Conservation (phyloP, 2,797 vertebrate species). For the Crocodylus rhombifer region DNA sequence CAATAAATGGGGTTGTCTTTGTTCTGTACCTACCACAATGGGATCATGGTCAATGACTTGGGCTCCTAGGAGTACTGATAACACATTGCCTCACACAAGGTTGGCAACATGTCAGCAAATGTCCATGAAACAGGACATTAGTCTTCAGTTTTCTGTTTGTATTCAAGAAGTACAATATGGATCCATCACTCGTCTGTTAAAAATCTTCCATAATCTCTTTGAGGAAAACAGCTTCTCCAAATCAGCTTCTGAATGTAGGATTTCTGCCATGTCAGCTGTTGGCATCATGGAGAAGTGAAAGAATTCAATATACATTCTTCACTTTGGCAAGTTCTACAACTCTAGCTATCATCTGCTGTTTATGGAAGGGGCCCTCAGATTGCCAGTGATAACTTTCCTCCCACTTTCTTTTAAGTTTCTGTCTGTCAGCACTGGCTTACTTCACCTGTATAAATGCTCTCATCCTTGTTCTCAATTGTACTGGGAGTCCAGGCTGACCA, state of each 20-base stretch:
- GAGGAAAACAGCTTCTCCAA: not conserved
- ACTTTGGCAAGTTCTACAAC: not conserved
- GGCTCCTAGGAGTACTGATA: not conserved
- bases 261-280: not conserved
- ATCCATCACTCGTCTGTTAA: not conserved
- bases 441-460: not conserved
- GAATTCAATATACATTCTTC: constrained; percentile 27
- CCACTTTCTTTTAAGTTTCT: constrained; percentile 24
- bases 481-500: not conserved
- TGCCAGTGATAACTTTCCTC: not conserved
- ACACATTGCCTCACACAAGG: not conserved
- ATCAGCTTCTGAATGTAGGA: not conserved
- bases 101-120: not conserved
- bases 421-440: not conserved
- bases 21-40: not conserved
- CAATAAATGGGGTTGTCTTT: not conserved
- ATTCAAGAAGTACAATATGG: not conserved
- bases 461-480: constrained; percentile 10
- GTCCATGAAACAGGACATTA: not conserved
- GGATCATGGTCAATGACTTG: not conserved
- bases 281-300: constrained; percentile 15
- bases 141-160: fast-evolving
- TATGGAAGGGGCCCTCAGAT: not conserved
- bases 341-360: not conserved
- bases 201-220: not conserved